Conservation (phyloP, 2,113 vertebrate species). For the Clarias gariepinus region DNA sequence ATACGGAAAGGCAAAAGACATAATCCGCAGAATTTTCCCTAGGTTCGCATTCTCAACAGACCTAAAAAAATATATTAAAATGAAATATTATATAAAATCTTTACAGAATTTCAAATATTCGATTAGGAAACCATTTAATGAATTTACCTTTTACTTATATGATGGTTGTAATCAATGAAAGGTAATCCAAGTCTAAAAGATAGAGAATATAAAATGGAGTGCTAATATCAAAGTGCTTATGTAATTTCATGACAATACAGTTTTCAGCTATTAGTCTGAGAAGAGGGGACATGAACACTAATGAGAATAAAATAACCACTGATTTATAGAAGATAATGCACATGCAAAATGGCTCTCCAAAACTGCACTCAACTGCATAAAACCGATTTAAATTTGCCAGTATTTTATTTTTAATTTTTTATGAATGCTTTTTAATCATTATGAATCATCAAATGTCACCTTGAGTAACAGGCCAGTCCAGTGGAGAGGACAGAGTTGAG, state of each 20-base stretch:
- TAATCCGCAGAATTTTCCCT: slow-evolving; percentile 77
- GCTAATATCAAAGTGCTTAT: not conserved
- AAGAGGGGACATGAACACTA: not conserved
- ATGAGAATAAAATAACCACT: not conserved
- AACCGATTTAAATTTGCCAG: not conserved
- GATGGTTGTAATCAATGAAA: slow-evolving; percentile 66
- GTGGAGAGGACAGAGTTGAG: slow-evolving; percentile 80
- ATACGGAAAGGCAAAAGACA: slow-evolving; percentile 87
- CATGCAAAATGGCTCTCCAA: not conserved
- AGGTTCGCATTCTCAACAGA: slow-evolving; percentile 76
- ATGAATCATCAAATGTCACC: slow-evolving; percentile 68
- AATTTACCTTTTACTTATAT: slow-evolving; percentile 68
- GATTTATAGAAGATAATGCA: not conserved
- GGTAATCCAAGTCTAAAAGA: slow-evolving; percentile 70
- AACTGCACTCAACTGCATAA: not conserved
- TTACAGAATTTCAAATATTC: not conserved
- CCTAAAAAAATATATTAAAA: slow-evolving; percentile 65
- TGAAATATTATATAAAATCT: not conserved
- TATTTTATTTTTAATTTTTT: not conserved
- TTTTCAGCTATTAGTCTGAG: not conserved
- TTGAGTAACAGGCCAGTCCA: slow-evolving; percentile 86
- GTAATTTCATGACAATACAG: not conserved
- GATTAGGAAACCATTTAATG: not conserved
- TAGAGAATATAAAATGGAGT: slow-evolving; percentile 49
- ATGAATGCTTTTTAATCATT: not conserved